phyloP scores from a whole-genome alignment of 2,113 vertebrate species.

The Scomber scombrus region DNA sequence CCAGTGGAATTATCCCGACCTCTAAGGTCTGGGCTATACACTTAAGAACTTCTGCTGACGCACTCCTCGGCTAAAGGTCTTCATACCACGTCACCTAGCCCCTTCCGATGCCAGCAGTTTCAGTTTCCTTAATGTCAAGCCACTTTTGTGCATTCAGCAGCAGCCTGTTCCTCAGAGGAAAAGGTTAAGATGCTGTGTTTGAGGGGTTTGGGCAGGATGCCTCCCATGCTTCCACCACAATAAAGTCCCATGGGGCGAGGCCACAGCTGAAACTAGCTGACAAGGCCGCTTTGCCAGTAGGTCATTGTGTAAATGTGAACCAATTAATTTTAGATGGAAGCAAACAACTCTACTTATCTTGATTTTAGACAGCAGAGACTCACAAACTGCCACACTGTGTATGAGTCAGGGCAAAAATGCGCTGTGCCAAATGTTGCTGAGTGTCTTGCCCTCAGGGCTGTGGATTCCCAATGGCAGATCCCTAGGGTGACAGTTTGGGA shows the following conservation, averaged over 20 bases:
- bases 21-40: constrained; percentile 44
- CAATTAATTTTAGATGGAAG: constrained; percentile 80
- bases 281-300: constrained; percentile 76
- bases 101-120: constrained; percentile 70
- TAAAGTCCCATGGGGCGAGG: constrained; percentile 57
- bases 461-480: constrained; percentile 54
- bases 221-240: constrained; percentile 55
- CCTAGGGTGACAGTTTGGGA: constrained; percentile 52
- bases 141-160: constrained; percentile 84
- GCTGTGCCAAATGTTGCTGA: constrained; percentile 61
- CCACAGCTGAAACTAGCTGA: constrained; percentile 77
- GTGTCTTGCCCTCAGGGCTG: constrained; percentile 56
- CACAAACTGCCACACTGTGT: constrained; percentile 34
- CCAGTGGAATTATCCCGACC: constrained; percentile 60
- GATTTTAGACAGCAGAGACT: constrained; percentile 39
- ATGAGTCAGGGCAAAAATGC: constrained; percentile 41
- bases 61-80: constrained; percentile 77
- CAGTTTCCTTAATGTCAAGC: constrained; percentile 83
- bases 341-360: constrained; percentile 63
- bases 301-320: constrained; percentile 80
- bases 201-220: constrained; percentile 67
- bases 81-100: constrained; percentile 53
- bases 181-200: constrained; percentile 84
- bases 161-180: constrained; percentile 78
- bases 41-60: constrained; percentile 74